A percentile compares a stretch with the other conserved stretches of the same genome.
Conservation (phyloP, 2,888 invertebrate genomes). For the Aporophyla lueneburgensis region DNA sequence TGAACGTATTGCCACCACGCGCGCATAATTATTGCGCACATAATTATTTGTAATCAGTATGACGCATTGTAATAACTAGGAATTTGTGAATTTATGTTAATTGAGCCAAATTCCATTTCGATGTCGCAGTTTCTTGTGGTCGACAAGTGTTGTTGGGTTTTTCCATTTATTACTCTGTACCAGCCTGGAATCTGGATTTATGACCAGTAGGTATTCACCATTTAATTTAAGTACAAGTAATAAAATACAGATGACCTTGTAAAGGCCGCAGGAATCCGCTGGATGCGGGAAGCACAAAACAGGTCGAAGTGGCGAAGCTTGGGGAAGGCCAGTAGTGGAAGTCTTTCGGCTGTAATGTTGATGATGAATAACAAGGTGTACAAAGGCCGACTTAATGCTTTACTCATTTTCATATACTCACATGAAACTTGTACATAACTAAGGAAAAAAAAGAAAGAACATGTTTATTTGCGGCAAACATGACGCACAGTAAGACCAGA, state of each 20-base stretch:
- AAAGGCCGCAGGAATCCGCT: too few species aligned
- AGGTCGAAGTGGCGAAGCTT: too few species aligned
- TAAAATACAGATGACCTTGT: neutral
- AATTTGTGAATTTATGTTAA: constrained; percentile 5
- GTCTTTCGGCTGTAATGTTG: too few species aligned
- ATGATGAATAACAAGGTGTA: neutral
- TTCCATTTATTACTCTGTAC: neutral
- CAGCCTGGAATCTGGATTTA: neutral
- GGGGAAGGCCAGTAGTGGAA: too few species aligned
- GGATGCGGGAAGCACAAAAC: too few species aligned
- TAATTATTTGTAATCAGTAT: neutral
- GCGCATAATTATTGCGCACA: too few species aligned
- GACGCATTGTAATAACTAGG: neutral
- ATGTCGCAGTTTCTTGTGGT: neutral
- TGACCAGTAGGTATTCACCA: too few species aligned
- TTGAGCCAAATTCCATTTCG: neutral
- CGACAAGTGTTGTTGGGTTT: neutral
- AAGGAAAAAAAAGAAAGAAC: too few species aligned
- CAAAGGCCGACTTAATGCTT: neutral
- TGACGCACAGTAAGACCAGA: too few species aligned
- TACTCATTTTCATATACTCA: neutral
- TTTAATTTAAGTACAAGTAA: neutral
- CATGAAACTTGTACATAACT: neutral
- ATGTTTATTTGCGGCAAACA: too few species aligned
- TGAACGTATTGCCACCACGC: neutral